A percentile compares a stretch with the other conserved stretches of the same genome.
phyloP scores from a whole-genome alignment of 2,797 vertebrate genomes.

The Molossus alvarezi region DNA sequence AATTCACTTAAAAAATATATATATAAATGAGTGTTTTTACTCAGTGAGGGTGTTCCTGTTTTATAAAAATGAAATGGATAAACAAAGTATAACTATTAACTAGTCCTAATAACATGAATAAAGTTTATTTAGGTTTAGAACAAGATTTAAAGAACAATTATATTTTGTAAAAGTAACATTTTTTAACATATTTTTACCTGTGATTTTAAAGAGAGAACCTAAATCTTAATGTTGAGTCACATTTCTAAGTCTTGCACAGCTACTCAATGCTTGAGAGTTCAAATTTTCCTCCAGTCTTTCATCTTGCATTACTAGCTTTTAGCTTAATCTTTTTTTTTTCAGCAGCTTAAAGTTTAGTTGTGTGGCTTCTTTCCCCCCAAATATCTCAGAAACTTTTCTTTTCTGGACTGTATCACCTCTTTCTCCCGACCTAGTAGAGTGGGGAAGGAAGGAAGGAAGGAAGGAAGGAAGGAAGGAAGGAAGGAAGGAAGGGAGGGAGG shows the following conservation, averaged over 20 bases:
- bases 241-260: not conserved
- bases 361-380: not conserved
- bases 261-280: not conserved
- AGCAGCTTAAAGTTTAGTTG: not conserved
- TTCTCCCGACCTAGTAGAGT: conserved; percentile 1
- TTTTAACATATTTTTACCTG: not conserved
- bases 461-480: not conserved
- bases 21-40: not conserved
- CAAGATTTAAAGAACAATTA: not conserved
- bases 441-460: not conserved
- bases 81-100: not conserved
- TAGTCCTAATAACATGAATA: not conserved
- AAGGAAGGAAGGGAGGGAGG: not conserved
- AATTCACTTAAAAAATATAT: not conserved
- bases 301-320: not conserved
- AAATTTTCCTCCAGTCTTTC: not conserved
- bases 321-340: conserved; percentile 62
- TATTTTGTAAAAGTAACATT: not conserved
- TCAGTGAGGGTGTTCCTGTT: not conserved
- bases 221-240: not conserved
- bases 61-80: conserved; percentile 2
- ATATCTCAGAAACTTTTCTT: not conserved
- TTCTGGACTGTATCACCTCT: not conserved
- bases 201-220: conserved; percentile 6
- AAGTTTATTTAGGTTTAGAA: not conserved